phyloP scores from a whole-genome alignment of 2,797 vertebrate genomes.

The Phoeniculus purpureus region DNA sequence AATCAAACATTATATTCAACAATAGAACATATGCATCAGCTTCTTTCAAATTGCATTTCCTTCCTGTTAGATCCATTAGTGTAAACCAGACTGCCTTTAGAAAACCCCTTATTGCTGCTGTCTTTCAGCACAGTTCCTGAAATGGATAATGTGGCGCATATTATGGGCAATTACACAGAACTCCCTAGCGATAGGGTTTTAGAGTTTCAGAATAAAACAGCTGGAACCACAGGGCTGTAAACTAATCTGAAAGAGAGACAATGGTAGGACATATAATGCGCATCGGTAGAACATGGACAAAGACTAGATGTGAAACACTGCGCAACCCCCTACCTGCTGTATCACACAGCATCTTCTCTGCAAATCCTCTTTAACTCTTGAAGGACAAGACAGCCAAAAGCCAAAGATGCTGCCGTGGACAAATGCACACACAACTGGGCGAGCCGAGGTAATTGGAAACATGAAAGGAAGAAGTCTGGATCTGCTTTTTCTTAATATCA shows the following conservation, averaged over 20 bases:
- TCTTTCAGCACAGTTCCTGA: slow-evolving; percentile 87
- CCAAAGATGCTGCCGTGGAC: neutral
- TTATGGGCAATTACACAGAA: slow-evolving; percentile 92
- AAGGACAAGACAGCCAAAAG: slow-evolving; percentile 8
- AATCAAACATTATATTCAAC: slow-evolving; percentile 93
- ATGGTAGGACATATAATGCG: slow-evolving; percentile 62
- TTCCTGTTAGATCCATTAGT: slow-evolving; percentile 93
- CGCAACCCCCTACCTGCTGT: neutral
- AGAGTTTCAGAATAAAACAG: slow-evolving; percentile 86
- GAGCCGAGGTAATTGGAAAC: neutral
- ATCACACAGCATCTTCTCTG: neutral
- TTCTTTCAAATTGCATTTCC: slow-evolving; percentile 96
- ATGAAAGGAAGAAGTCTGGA: slow-evolving; percentile 22
- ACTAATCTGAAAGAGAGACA: slow-evolving; percentile 79
- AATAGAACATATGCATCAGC: slow-evolving; percentile 93
- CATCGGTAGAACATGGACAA: slow-evolving; percentile 58
- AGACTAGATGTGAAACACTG: slow-evolving; percentile 43
- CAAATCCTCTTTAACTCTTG: slow-evolving; percentile 35
- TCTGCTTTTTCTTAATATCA: slow-evolving; percentile 15
- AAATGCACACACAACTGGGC: neutral
- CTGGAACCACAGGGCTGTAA: slow-evolving; percentile 81
- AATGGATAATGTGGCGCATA: slow-evolving; percentile 90
- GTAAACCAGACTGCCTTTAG: slow-evolving; percentile 88
- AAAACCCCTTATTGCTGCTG: slow-evolving; percentile 89
- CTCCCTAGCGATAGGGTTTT: slow-evolving; percentile 85